phyloP scores from a whole-genome alignment of 2,888 invertebrate species.

The Eucera pruinosa region DNA sequence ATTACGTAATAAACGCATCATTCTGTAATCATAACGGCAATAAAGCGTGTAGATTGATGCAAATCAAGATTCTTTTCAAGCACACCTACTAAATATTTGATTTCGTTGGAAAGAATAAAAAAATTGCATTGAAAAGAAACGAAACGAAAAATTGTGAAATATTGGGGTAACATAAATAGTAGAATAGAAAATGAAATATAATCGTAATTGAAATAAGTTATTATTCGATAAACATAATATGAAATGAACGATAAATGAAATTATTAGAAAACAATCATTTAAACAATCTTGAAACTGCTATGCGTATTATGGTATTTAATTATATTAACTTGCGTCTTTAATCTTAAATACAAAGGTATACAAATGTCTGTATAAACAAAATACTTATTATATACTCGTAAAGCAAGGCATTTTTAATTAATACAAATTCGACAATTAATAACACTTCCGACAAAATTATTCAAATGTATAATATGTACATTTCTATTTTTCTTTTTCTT shows the following conservation, averaged over 20 bases:
- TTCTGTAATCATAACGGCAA: background rate
- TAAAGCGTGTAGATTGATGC: constrained; percentile 8
- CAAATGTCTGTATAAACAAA: constrained; percentile 54
- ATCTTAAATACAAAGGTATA: constrained; percentile 60
- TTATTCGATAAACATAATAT: constrained; percentile 9
- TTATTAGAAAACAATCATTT: constrained; percentile 13
- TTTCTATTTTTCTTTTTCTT: too few species aligned
- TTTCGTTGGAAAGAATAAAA: too few species aligned
- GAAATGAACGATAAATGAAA: constrained; percentile 17
- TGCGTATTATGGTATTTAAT: constrained; percentile 41
- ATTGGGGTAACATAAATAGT: background rate
- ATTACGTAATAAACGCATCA: constrained; percentile 12
- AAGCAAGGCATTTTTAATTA: constrained; percentile 43
- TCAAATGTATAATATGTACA: constrained; percentile 36
- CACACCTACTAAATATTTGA: too few species aligned
- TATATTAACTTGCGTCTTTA: constrained; percentile 57
- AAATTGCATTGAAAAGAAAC: too few species aligned
- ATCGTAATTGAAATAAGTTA: constrained; percentile 20
- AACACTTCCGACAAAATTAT: constrained; percentile 43
- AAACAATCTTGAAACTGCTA: constrained; percentile 32
- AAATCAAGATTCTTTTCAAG: background rate
- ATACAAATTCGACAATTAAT: constrained; percentile 34
- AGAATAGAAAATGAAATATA: constrained; percentile 1
- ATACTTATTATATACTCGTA: constrained; percentile 43
- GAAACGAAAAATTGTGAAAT: background rate